Evolutionary conservation across 2,888 invertebrate genomes (phyloP), one percentile per base, ranked within the genome.

Genomic region (Dynastes maya): DNA sequence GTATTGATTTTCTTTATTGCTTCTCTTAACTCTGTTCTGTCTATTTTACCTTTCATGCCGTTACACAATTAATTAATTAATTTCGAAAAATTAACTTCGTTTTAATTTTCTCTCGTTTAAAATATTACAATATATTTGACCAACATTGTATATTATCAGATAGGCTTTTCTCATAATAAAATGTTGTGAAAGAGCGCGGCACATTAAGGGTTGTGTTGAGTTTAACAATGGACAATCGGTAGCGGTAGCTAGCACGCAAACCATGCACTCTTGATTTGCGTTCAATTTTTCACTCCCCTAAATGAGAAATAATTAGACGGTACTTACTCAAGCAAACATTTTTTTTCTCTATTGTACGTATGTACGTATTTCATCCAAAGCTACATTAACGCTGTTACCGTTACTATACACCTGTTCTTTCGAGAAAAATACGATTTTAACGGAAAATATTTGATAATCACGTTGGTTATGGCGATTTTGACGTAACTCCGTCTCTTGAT

Each of bases 191-290:
- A 53, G 51, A 70, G 22, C 53, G 29, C 49, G 37, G 49, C 32
- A 70, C 70, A 70, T 70, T 70, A 70, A 53, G 70, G 70, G 70
- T 70, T 70, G 55, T 53, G 53, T 32, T 70, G 29, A 70, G 70
- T 70, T 51, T 70, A 70, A 70, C 70, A 70, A 70, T 70, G 53
- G 70, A 70, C 70, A 53, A 70, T 55, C 70, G 51, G 16, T 45
- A 16, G 45, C 27, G 22, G 49, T 45, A 9, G 9, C 68, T 68
- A 3, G 70, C 70, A 70, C 70, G 70, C 70, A 70, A 68, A 27
- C 68, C 45, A 51, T 53, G 70, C 70, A n/a, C 70, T 32, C 70
- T 53, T 53, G 70, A 53, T 70, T 70, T 37, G 49, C 67, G 40
- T 67, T 40, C 13, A 67, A 45, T 67, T 45, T 45, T 37, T 37